Percentiles rank a stretch among this genome's conserved stretches.
Evolutionary conservation across 2,113 vertebrate genomes (phyloP).

Genomic region (Burhinus bistriatus): DNA sequence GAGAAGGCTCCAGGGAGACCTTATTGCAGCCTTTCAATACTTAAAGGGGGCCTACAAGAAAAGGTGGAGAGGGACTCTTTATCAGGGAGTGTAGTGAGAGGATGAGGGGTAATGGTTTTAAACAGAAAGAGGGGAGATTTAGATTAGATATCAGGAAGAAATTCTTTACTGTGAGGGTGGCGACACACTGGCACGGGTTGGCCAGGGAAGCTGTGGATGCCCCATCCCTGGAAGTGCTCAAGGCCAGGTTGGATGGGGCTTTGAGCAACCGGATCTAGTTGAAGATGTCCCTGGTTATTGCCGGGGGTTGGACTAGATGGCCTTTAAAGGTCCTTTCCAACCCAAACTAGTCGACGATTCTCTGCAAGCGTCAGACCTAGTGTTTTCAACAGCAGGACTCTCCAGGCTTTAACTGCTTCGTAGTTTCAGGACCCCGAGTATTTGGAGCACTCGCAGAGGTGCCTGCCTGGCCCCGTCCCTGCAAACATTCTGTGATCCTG

Average conservation of each 20-base stretch:
- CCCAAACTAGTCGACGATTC: background rate
- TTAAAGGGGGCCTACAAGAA: background rate
- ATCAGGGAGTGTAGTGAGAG: background rate
- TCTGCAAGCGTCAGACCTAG: background rate
- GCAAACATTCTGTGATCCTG: too few relatives aligned
- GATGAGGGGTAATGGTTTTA: background rate
- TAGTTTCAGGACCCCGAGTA: background rate
- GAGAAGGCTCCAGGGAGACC: background rate
- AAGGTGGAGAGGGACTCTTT: background rate
- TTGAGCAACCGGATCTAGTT: background rate
- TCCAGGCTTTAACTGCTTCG: background rate
- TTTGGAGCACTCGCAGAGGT: background rate
- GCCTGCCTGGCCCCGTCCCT: background rate
- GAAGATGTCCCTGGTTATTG: background rate
- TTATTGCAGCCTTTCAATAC: background rate
- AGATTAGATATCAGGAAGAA: background rate
- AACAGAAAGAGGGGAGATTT: background rate
- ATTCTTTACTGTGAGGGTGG: background rate
- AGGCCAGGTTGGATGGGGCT: background rate
- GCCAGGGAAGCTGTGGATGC: background rate
- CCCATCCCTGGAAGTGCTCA: background rate
- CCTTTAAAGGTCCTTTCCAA: background rate
- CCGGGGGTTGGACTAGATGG: background rate
- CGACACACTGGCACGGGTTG: background rate
- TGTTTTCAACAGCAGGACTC: background rate